These are phyloP conservation scores for Dorcus hopei DNA, from an alignment of 2,888 invertebrate species.

Conservation along the genomic window DNA sequence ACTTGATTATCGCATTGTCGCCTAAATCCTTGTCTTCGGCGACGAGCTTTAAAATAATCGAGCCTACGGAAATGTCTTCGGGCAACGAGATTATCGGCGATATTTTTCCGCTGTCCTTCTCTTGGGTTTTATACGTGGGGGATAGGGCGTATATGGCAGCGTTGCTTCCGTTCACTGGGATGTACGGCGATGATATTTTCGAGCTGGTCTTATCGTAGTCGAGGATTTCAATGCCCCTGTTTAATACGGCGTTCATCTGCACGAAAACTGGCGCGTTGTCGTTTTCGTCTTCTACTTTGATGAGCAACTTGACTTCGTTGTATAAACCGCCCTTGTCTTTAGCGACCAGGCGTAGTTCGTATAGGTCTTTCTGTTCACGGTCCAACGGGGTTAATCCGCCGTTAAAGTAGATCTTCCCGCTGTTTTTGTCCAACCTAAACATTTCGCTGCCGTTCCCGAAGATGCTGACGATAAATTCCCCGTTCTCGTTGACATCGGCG, in stretches of 20 bases:
- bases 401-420: slow-evolving; percentile 61
- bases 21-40: slow-evolving; percentile 73
- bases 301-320: slow-evolving; percentile 68
- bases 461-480: slow-evolving; percentile 65
- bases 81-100: slow-evolving; percentile 66
- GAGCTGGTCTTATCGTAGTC: slow-evolving; percentile 60
- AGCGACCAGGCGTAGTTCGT: slow-evolving; percentile 69
- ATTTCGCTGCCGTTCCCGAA: slow-evolving; percentile 73
- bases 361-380: slow-evolving; percentile 67
- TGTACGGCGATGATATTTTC: slow-evolving; percentile 51
- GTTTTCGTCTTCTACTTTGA: slow-evolving; percentile 74
- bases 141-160: slow-evolving; percentile 35
- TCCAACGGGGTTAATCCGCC: slow-evolving; percentile 56
- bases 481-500: slow-evolving; percentile 66
- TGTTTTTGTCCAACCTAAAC: slow-evolving; percentile 65
- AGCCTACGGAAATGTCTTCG: slow-evolving; percentile 70
- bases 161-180: slow-evolving; percentile 33
- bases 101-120: slow-evolving; percentile 34
- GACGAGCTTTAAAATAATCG: slow-evolving; percentile 64
- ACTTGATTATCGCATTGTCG: slow-evolving; percentile 67
- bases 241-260: slow-evolving; percentile 67
- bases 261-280: slow-evolving; percentile 74
- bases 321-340: slow-evolving; percentile 73
- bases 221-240: slow-evolving; percentile 63
- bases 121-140: slow-evolving; percentile 35